Evolutionary conservation across 2,113 vertebrate species (phyloP).

Genomic region (Cyprichromis sp.): DNA sequence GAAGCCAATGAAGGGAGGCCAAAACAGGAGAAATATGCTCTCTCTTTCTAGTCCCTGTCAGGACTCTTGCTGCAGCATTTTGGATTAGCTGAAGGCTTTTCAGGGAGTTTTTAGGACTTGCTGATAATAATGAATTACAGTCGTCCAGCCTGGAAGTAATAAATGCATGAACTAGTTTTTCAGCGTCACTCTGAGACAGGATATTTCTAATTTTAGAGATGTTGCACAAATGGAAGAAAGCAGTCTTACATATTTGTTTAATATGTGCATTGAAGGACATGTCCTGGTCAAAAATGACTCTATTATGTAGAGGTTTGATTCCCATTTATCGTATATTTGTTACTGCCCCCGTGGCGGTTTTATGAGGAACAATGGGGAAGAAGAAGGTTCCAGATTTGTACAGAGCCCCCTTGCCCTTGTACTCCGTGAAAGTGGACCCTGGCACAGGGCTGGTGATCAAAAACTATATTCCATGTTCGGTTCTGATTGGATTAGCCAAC

Average conservation of each 20-base stretch:
- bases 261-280: not conserved
- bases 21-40: too few species aligned
- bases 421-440: constrained; percentile 78
- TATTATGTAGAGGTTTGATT: not conserved
- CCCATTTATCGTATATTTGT: not conserved
- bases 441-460: constrained; percentile 73
- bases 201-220: too few species aligned
- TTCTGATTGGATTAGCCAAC: not conserved
- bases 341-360: not conserved
- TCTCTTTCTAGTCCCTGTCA: too few species aligned
- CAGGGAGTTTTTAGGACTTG: fast-evolving
- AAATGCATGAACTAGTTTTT: too few species aligned
- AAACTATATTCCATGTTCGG: not conserved
- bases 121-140: too few species aligned
- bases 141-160: too few species aligned
- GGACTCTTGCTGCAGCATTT: too few species aligned
- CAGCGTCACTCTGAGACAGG: too few species aligned
- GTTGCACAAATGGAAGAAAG: fast-evolving
- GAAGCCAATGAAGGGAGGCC: too few species aligned
- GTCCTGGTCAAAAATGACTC: fast-evolving
- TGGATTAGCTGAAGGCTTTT: fast-evolving
- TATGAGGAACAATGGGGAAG: constrained; percentile 70
- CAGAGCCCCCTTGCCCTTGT: constrained; percentile 88
- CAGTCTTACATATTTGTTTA: not conserved
- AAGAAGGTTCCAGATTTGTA: constrained; percentile 79